phyloP scores from a whole-genome alignment of 2,113 vertebrate species.

The Pluvianellus socialis region DNA sequence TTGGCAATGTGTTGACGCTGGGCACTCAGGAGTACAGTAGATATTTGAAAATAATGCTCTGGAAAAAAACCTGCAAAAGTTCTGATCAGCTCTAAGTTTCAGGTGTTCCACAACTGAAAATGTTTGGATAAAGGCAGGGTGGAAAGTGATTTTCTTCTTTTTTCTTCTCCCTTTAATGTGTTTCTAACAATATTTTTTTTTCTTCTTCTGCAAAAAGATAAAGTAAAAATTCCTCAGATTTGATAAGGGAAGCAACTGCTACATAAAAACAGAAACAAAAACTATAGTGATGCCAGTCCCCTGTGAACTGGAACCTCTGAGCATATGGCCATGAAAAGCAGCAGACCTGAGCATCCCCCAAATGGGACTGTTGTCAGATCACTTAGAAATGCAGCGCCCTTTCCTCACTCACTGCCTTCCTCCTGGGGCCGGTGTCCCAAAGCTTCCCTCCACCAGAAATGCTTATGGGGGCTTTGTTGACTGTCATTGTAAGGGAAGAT shows the following conservation, averaged over 20 bases:
- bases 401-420: neutral
- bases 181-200: neutral
- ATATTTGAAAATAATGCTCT: slow-evolving; percentile 30
- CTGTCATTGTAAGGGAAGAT: neutral
- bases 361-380: neutral
- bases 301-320: neutral
- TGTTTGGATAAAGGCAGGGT: neutral
- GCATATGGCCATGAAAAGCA: neutral
- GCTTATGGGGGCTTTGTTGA: neutral
- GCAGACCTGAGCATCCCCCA: neutral
- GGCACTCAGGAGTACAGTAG: neutral
- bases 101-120: neutral
- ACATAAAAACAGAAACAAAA: neutral
- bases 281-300: neutral
- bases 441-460: neutral
- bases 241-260: neutral
- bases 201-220: neutral
- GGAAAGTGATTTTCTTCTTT: neutral
- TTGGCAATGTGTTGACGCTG: neutral
- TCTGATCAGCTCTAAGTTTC: neutral
- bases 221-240: neutral
- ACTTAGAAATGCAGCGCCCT: neutral
- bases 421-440: neutral
- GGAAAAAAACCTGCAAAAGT: neutral
- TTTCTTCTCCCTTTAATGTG: rapidly evolving